Base-by-base conservation (phyloP, 2,797 vertebrate species). In the Thaleichthys pacificus region DNA sequence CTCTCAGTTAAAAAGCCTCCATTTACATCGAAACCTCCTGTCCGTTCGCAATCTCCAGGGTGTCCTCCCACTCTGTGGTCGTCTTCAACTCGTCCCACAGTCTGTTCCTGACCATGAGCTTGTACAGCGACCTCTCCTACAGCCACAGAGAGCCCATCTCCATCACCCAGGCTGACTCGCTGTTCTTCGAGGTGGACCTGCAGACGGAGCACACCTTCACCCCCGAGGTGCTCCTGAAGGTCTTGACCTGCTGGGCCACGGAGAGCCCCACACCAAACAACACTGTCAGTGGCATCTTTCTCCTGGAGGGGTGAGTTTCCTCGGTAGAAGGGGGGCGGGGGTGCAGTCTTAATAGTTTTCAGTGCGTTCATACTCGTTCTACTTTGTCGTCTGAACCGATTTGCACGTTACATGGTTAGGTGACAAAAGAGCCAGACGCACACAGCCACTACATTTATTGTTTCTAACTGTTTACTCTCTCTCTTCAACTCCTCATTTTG, bases 231-330 rank as follows among this genome's bases (percentile, higher is more conserved):
- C 74, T 86, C 14, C 79, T 93, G 76, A 85, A 82, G 71, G 85
- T 91, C 78, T 84, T 84, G 3, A 88, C 90, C 0, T 93, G 92
- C 77, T 93, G 92, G 92, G 86, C 89, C 57, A 92, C 91, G 0
- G 89, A 91, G 80, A 84, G 75, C 72, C 0, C 68, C 0, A 42
- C 89, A 77, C 84, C 90, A 0, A 49, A 81, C 12, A 87, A 89
- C 14, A 0, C 28, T 0, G 70, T 72, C 4, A 78, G 84, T 65
- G 91, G 83, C 0, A 1, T 85, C 7, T 62, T 93, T 17, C 82
- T 93, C 0, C 73, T 84, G 73, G 78, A 91, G 0, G 77, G 92
- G 91, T 93, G 30, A 6, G 84, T 72, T 38, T 17, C 15, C 9
- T 14, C 49, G 1, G 49, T 14, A 14, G 47, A 4, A 15, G 0